Evolutionary conservation across 2,797 vertebrate species (phyloP).

Genomic region (Syngnathus acus): DNA sequence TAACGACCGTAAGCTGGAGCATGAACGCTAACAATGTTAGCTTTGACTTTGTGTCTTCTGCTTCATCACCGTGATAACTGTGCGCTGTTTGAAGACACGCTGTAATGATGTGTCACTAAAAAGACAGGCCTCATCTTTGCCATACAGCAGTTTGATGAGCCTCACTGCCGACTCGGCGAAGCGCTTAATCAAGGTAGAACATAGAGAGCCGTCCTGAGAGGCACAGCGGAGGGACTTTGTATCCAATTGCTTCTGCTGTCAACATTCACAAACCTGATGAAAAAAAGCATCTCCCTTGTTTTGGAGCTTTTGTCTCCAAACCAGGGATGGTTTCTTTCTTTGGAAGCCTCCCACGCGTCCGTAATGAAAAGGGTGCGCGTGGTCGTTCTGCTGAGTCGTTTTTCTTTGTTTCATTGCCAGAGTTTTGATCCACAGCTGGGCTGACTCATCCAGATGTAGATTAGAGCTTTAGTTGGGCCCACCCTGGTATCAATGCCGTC

Average conservation of each 20-base stretch:
- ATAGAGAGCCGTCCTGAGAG: slow-evolving; percentile 11
- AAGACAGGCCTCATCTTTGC: slow-evolving; percentile 8
- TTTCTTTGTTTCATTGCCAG: slow-evolving; percentile 50
- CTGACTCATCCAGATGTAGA: slow-evolving; percentile 63
- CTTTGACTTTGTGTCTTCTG: slow-evolving; percentile 2
- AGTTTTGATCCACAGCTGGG: slow-evolving; percentile 62
- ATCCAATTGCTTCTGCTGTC: slow-evolving; percentile 27
- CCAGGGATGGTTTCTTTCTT: slow-evolving; percentile 21
- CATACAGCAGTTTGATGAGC: slow-evolving; percentile 15
- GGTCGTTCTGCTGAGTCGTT: slow-evolving; percentile 51
- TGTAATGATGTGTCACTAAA: slow-evolving; percentile 22
- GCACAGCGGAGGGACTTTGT: slow-evolving; percentile 6
- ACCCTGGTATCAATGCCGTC: slow-evolving; percentile 48
- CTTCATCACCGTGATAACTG: slow-evolving; percentile 14
- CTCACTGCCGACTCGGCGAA: slow-evolving; percentile 2
- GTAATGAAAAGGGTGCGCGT: slow-evolving; percentile 34
- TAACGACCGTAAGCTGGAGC: neutral
- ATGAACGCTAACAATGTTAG: neutral
- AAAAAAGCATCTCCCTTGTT: slow-evolving; percentile 7
- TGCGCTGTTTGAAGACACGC: slow-evolving; percentile 12
- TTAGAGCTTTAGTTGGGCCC: slow-evolving; percentile 52
- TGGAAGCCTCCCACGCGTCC: slow-evolving; percentile 31
- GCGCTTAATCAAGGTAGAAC: slow-evolving; percentile 25
- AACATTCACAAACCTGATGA: slow-evolving; percentile 15
- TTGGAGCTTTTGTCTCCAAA: neutral